phyloP scores from a whole-genome alignment of 1,140 invertebrate species.

The Pogonomyrmex californicus region DNA sequence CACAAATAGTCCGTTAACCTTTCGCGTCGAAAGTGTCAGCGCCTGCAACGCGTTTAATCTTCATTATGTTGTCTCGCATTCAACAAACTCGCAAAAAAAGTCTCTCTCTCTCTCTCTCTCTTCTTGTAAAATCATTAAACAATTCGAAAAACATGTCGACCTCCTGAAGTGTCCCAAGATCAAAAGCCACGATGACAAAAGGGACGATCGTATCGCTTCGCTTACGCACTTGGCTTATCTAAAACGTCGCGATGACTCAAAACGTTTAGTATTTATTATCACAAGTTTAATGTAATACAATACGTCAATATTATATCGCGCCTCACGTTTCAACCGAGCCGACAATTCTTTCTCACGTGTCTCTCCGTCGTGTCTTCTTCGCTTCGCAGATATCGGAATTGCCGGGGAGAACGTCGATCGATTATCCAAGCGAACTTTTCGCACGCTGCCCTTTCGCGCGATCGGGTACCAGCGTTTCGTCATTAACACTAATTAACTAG shows the following conservation, averaged over 20 bases:
- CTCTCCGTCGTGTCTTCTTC: neutral
- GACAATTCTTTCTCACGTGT: neutral
- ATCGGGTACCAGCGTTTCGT: neutral
- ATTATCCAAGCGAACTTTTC: constrained; percentile 34
- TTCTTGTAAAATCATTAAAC: neutral
- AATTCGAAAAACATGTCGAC: neutral
- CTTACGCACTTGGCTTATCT: neutral
- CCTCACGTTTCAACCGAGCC: neutral
- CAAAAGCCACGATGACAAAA: neutral
- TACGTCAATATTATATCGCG: neutral
- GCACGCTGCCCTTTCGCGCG: constrained; percentile 30
- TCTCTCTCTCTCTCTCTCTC: no score
- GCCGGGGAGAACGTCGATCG: neutral
- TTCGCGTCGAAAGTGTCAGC: neutral
- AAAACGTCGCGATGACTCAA: neutral
- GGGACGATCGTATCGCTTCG: neutral
- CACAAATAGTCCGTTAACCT: neutral
- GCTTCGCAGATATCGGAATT: no score
- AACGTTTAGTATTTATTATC: neutral
- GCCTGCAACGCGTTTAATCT: neutral
- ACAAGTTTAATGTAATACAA: neutral
- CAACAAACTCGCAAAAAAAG: no score
- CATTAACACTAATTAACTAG: constrained; percentile 30
- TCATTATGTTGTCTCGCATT: neutral
- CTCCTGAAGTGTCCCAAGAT: neutral